A percentile compares a stretch with the other conserved stretches of the same genome.
Evolutionary conservation across 2,797 vertebrate species (phyloP).

Genomic region (Etheostoma perlongum): DNA sequence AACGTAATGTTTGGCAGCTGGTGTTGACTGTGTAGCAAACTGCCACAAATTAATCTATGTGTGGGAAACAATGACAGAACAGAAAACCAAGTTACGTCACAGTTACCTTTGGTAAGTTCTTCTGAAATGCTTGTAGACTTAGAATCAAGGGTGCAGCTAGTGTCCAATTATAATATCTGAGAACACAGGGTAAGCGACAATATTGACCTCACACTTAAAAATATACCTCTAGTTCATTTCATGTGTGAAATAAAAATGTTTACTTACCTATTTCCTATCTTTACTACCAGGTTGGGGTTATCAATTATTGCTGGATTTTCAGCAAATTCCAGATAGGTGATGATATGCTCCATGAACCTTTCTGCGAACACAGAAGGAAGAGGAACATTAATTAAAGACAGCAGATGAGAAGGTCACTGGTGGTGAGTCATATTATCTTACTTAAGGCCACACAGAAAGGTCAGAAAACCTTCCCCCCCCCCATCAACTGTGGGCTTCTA

Average conservation of each 20-base stretch:
- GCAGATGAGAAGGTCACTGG: conserved; percentile 46
- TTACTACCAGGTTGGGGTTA: conserved; percentile 97
- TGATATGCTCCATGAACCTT: conserved; percentile 97
- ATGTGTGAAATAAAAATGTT: conserved; percentile 12
- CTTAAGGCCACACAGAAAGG: conserved; percentile 36
- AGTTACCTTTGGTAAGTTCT: conserved; percentile 95
- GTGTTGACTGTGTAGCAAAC: no score
- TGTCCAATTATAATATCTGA: conserved; percentile 98
- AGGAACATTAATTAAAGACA: conserved; percentile 47
- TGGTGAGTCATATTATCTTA: conserved; percentile 30
- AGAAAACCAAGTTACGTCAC: neutral
- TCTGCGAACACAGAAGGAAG: conserved; percentile 83
- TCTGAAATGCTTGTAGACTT: conserved; percentile 98
- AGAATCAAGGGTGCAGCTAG: conserved; percentile 96
- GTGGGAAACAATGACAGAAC: neutral
- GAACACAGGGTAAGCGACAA: conserved; percentile 19
- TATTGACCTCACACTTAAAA: neutral
- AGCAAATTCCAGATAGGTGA: conserved; percentile 96
- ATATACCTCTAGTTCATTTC: neutral
- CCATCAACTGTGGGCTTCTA: neutral
- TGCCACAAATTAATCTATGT: no score
- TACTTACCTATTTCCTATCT: conserved; percentile 93
- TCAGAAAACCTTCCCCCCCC: conserved; percentile 25
- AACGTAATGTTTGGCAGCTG: no score
- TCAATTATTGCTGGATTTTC: conserved; percentile 98